A percentile compares a stretch with the other conserved stretches of the same genome.
These are phyloP conservation scores for Dasyprocta punctata DNA, from an alignment of 2,113 vertebrate species.

Conservation along the genomic window DNA sequence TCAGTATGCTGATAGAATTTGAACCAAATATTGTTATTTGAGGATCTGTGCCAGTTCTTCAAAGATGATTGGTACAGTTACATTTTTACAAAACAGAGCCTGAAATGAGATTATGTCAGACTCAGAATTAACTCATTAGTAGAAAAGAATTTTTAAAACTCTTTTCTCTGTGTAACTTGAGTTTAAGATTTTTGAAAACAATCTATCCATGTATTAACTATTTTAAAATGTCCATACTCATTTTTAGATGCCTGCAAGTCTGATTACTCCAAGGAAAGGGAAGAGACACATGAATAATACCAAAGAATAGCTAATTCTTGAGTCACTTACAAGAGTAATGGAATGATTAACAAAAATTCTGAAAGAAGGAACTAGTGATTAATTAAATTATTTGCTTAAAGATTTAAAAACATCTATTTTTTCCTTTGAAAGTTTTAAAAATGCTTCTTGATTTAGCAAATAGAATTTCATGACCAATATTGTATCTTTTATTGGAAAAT, in stretches of 20 bases:
- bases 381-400: constrained; percentile 46
- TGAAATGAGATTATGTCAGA: constrained; percentile 14
- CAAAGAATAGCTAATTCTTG: neutral
- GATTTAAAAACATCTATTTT: neutral
- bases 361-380: neutral
- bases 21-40: neutral
- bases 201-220: neutral
- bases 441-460: constrained; percentile 1
- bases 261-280: neutral
- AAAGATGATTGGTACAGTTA: neutral
- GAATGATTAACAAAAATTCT: constrained; percentile 27
- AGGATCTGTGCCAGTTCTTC: constrained; percentile 16
- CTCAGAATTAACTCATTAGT: constrained; percentile 30
- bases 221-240: neutral
- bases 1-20: constrained; percentile 39
- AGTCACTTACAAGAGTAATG: constrained; percentile 28
- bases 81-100: neutral
- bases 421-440: constrained; percentile 21
- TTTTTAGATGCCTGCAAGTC: constrained; percentile 19
- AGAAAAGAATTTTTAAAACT: neutral
- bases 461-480: neutral
- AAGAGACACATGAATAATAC: neutral
- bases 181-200: constrained; percentile 34
- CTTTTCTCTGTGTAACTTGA: neutral
- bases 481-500: neutral